A percentile compares a stretch with the other conserved stretches of the same genome.
phyloP scores from a whole-genome alignment of 2,113 vertebrate species.

The Mellivora capensis region DNA sequence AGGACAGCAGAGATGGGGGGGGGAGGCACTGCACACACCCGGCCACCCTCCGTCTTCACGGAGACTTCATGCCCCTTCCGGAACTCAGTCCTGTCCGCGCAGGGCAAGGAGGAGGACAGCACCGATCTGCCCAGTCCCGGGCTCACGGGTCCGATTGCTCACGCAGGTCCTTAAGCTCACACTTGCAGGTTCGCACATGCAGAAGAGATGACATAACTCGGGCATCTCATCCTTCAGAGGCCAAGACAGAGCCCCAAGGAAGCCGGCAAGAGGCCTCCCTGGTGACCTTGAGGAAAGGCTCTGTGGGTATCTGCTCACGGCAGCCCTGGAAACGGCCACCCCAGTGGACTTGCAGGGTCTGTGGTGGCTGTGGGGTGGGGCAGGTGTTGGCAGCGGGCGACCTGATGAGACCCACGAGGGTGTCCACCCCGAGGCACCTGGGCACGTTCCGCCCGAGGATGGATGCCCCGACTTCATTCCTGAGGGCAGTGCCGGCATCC shows the following conservation, averaged over 20 bases:
- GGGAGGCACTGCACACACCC: no score
- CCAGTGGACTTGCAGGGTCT: no score
- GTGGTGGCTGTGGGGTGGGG: not conserved
- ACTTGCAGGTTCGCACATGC: not conserved
- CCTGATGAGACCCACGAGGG: not conserved
- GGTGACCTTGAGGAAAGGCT: not conserved
- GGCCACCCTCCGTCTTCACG: not conserved
- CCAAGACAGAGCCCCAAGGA: not conserved
- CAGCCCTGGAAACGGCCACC: not conserved
- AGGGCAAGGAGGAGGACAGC: not conserved
- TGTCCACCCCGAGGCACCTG: no score
- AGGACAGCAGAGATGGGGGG: not conserved
- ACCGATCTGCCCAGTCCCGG: not conserved
- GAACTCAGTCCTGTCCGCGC: not conserved
- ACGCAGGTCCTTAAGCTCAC: no score
- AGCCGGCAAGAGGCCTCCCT: not conserved
- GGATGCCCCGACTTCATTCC: no score
- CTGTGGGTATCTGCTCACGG: not conserved
- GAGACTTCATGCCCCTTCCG: fast-evolving
- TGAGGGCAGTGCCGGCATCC: not conserved
- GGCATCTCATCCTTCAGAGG: not conserved
- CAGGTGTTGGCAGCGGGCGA: not conserved
- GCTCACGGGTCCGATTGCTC: not conserved
- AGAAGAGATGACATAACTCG: fast-evolving
- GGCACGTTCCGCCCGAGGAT: not conserved